Evolutionary conservation across 2,888 invertebrate genomes (phyloP).

Genomic region (Pterostichus niger): DNA sequence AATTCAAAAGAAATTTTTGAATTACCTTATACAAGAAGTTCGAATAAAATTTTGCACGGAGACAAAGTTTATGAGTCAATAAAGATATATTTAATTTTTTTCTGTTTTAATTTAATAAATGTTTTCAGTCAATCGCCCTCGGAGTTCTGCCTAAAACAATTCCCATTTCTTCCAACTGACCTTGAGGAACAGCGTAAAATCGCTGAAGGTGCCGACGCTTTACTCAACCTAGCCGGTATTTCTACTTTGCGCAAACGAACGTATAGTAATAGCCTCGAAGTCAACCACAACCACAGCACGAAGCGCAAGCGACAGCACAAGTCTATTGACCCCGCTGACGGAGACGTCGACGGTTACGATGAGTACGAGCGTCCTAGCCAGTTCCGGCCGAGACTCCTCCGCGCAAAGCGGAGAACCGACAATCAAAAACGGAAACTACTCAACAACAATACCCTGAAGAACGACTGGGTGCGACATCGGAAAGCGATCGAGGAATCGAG

Average conservation of each 20-base stretch:
- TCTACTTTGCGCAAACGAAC: slow-evolving; percentile 73
- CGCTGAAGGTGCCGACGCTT: slow-evolving; percentile 88
- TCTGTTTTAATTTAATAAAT: no score
- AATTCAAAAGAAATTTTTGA: no score
- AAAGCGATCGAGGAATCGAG: slow-evolving; percentile 69
- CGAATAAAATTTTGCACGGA: no score
- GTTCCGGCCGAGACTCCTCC: slow-evolving; percentile 73
- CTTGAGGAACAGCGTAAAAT: slow-evolving; percentile 85
- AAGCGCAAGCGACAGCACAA: slow-evolving; percentile 63
- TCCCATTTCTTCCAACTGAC: slow-evolving; percentile 77
- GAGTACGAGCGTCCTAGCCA: slow-evolving; percentile 72
- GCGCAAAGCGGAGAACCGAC: slow-evolving; percentile 73
- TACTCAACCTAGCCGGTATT: slow-evolving; percentile 86
- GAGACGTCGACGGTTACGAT: slow-evolving; percentile 27
- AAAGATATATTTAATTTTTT: no score
- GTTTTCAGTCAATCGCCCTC: slow-evolving; percentile 66
- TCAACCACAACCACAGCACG: slow-evolving; percentile 16
- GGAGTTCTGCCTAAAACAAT: slow-evolving; percentile 63
- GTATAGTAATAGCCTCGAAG: slow-evolving; percentile 54
- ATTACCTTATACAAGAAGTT: no score
- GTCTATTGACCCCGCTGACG: background rate
- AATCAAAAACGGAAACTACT: slow-evolving; percentile 70
- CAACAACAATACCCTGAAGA: slow-evolving; percentile 71
- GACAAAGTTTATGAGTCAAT: no score
- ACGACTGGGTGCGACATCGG: slow-evolving; percentile 75